Base-by-base conservation (phyloP, 2,888 invertebrate species). In the Merodon equestris region DNA sequence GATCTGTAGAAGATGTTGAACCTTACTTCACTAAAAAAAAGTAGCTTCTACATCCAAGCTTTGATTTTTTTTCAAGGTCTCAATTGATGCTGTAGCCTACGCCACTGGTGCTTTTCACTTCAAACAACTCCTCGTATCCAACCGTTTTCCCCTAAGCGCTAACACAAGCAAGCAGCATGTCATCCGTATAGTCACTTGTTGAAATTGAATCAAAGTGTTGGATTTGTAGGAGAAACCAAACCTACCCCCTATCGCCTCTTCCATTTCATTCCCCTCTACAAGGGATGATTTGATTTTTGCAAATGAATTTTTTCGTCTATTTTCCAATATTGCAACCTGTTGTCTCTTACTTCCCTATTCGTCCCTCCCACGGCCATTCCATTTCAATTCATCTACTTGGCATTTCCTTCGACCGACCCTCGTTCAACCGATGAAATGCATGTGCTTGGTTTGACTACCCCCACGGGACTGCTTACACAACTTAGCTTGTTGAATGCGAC, bases 401-500 rank as follows among this genome's bases (percentile, higher is more conserved):
- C 58, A 68, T 36, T 50, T 40, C 48, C 18, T 34, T 27, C 40
- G 1, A 12, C 14, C 40, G 34, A 48, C 56, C 48, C 48, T 36
- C 58, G 44, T 27, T 27, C 7, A 27, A 27, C 2, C 27, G 27
- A 27, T 27, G 27, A 7, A 72, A 45, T 58, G 72, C 47, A 72
- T 27, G 64, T 50, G 64, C 45, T 64, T 64, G 56, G 63, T 50
- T 54, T 66, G 58, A 54, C 60, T 61, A 74, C 53, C 77, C 63
- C 64, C 56, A 36, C 19, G 60, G 81, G 74, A 64, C 60, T 72
- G 72, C 73, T 81, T 66, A 77, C 50, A 81, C 71, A 79, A 77
- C 44, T 75, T 70, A 60, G 71, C 71, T 74, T 82, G 81, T 71
- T 74, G 81, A 77, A 71, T 68, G 66, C 44, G 54, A 40, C 73